phyloP scores from a whole-genome alignment of 92 coral and sea anemone genomes.

The Pocillopora meandrina region DNA sequence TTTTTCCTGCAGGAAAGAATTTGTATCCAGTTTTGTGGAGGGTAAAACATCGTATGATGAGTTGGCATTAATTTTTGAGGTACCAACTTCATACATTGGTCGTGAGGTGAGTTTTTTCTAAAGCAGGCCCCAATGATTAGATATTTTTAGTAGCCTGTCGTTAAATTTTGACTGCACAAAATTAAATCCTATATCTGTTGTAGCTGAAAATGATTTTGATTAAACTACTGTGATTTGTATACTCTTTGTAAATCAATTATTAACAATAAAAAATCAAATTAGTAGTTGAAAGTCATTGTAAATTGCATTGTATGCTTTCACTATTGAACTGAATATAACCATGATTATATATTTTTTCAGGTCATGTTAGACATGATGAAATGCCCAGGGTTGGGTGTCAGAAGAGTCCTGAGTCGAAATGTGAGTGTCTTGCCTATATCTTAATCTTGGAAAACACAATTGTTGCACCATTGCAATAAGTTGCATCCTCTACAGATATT shows the following conservation, averaged over 20 bases:
- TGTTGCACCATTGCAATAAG: too few relatives aligned
- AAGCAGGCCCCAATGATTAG: background rate
- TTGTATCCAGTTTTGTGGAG: slow-evolving; percentile 42
- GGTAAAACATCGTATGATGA: slow-evolving; percentile 48
- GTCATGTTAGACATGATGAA: slow-evolving; percentile 85
- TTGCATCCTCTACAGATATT: too few relatives aligned
- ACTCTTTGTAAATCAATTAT: too few relatives aligned
- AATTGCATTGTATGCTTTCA: background rate
- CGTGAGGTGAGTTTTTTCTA: slow-evolving; percentile 72
- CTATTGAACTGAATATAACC: too few relatives aligned
- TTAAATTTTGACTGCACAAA: too few relatives aligned
- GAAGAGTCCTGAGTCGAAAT: slow-evolving; percentile 77
- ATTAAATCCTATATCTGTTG: too few relatives aligned
- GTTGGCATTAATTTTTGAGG: slow-evolving; percentile 80
- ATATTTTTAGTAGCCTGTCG: too few relatives aligned
- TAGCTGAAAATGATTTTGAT: too few relatives aligned
- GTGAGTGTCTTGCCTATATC: slow-evolving; percentile 29
- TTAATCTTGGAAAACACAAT: background rate
- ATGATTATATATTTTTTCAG: slow-evolving; percentile 39
- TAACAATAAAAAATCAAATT: too few relatives aligned
- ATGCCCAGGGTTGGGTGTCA: slow-evolving; percentile 67
- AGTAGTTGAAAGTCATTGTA: too few relatives aligned
- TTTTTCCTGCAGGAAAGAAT: slow-evolving; percentile 36
- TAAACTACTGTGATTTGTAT: too few relatives aligned
- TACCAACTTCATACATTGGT: slow-evolving; percentile 82